A percentile compares a stretch with the other conserved stretches of the same genome.
Evolutionary conservation across 2,113 vertebrate species (phyloP).

Genomic region (Carassius carassius): DNA sequence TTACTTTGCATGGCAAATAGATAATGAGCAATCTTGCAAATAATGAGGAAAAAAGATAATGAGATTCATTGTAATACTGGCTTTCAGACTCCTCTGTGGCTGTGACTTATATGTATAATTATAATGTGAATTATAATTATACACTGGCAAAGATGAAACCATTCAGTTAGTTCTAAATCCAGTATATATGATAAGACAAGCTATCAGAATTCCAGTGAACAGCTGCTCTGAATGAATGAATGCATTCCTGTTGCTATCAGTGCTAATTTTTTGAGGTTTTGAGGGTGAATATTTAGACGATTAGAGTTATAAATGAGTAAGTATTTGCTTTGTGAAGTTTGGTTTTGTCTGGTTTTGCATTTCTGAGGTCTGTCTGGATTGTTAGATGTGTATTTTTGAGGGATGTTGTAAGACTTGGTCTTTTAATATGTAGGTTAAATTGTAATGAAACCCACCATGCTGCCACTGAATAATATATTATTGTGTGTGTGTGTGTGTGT

Average conservation of each 20-base stretch:
- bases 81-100: not conserved
- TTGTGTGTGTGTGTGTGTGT: not conserved
- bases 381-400: not conserved
- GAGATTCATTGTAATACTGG: not conserved
- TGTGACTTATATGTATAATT: too few species aligned
- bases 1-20: not conserved
- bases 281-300: not conserved
- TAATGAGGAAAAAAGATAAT: not conserved
- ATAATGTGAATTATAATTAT: slow-evolving; percentile 12
- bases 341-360: not conserved
- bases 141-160: not conserved
- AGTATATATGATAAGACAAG: slow-evolving; percentile 51
- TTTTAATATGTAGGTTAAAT: slow-evolving; percentile 39
- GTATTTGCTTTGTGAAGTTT: not conserved
- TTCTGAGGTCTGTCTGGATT: not conserved
- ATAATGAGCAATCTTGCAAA: not conserved
- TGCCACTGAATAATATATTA: slow-evolving; percentile 63
- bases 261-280: not conserved
- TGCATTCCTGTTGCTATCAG: not conserved
- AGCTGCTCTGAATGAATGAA: not conserved
- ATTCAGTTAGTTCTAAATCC: not conserved
- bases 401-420: not conserved
- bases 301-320: not conserved
- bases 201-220: slow-evolving; percentile 55
- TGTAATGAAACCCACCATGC: not conserved